These are phyloP conservation scores for Ariopsis seemanni DNA, from an alignment of 2,113 vertebrate genomes.

Conservation along the genomic window DNA sequence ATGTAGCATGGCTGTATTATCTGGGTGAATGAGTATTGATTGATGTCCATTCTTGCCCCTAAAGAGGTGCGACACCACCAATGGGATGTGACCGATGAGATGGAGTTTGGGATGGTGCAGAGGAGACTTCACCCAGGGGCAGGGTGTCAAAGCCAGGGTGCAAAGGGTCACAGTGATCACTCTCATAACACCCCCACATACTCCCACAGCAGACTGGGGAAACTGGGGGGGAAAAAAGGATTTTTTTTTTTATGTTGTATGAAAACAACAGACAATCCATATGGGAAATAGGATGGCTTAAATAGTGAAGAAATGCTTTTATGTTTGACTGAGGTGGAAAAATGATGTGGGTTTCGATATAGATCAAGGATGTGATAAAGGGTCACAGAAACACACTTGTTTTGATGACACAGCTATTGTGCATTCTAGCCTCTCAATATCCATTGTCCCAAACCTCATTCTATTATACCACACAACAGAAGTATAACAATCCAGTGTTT, in stretches of 20 bases:
- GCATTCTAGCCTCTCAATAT: background rate
- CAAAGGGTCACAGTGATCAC: background rate
- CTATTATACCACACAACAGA: background rate
- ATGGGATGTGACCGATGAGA: background rate
- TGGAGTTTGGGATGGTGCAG: constrained; percentile 8
- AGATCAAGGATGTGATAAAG: background rate
- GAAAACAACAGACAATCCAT: background rate
- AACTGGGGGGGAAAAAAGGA: background rate
- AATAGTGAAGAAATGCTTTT: background rate
- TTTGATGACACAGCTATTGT: background rate
- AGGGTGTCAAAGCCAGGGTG: constrained; percentile 18
- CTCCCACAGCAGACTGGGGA: background rate
- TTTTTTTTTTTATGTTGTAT: background rate
- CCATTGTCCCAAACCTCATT: background rate
- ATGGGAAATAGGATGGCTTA: background rate
- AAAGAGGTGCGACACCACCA: constrained; percentile 21
- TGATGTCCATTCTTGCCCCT: constrained; percentile 28
- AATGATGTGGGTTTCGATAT: background rate
- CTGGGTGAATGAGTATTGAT: constrained; percentile 45
- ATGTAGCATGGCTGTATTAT: constrained; percentile 37
- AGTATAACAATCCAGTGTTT: background rate
- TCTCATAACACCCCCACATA: background rate
- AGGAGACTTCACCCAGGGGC: constrained; percentile 22
- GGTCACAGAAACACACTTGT: background rate
- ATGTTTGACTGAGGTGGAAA: background rate